phyloP scores from a whole-genome alignment of 2,888 invertebrate species.

The Phytoseiulus persimilis region DNA sequence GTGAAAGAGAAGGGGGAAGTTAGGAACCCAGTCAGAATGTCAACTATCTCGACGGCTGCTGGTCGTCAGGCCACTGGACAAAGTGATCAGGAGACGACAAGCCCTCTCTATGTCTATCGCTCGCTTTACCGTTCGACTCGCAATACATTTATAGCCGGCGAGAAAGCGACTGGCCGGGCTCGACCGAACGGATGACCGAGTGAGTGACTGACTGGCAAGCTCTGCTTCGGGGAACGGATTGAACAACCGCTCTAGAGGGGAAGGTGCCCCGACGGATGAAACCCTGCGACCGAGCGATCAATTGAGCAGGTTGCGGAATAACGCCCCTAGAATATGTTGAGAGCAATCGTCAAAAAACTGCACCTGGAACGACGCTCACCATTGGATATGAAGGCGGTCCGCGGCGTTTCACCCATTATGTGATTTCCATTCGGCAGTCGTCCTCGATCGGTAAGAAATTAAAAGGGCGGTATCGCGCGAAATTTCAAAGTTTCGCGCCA shows the following conservation, averaged over 20 bases:
- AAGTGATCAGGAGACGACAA: constrained; percentile 5
- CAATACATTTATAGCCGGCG: background rate
- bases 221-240: background rate
- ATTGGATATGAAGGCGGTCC: too few relatives aligned
- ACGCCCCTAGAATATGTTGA: too few relatives aligned
- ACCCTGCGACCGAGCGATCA: too few relatives aligned
- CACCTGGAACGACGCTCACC: too few relatives aligned
- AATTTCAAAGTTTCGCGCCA: too few relatives aligned
- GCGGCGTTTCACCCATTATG: too few relatives aligned
- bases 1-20: background rate
- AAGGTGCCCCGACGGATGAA: too few relatives aligned
- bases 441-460: too few relatives aligned
- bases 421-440: too few relatives aligned
- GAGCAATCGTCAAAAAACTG: too few relatives aligned
- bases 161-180: background rate
- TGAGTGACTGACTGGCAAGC: background rate
- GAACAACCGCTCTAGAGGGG: background rate
- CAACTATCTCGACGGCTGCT: background rate
- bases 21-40: background rate
- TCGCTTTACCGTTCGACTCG: background rate
- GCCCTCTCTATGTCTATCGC: background rate
- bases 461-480: too few relatives aligned
- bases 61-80: background rate
- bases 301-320: too few relatives aligned
- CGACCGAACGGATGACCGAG: background rate